Evolutionary conservation across 2,888 invertebrate species (phyloP).

Genomic region (Leucoptera coffeella): DNA sequence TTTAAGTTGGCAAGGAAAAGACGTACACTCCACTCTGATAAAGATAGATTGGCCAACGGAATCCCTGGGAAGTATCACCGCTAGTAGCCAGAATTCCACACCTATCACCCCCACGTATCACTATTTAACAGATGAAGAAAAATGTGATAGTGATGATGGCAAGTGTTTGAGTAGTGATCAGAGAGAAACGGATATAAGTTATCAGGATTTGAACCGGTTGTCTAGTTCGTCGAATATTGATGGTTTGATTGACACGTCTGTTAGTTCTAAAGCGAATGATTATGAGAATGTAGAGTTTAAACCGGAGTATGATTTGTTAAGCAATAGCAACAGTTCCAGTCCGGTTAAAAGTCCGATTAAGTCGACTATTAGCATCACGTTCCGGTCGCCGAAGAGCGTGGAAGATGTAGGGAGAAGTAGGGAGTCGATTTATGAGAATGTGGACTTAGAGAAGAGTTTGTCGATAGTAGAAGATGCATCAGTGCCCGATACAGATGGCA

Average conservation of each 20-base stretch:
- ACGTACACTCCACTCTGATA: conserved; percentile 36
- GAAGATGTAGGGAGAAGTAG: conserved; percentile 32
- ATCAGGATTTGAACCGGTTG: conserved; percentile 39
- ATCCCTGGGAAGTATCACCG: conserved; percentile 21
- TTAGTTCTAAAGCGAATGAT: conserved; percentile 21
- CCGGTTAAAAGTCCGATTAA: conserved; percentile 54
- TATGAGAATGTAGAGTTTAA: conserved; percentile 12
- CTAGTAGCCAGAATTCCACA: conserved; percentile 23
- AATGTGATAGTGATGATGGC: conserved; percentile 24
- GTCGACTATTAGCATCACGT: conserved; percentile 68
- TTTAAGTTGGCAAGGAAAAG: conserved; percentile 42
- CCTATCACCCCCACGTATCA: conserved; percentile 33
- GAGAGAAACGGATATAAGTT: conserved; percentile 37
- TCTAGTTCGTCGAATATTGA: conserved; percentile 30
- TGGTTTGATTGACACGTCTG: too few species aligned
- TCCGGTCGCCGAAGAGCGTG: conserved; percentile 53
- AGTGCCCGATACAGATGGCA: conserved; percentile 49
- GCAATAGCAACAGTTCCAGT: conserved; percentile 32
- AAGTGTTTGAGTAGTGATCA: conserved; percentile 31
- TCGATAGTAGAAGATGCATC: conserved; percentile 49
- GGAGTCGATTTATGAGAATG: conserved; percentile 55
- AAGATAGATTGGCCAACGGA: conserved; percentile 41
- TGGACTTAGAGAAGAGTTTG: conserved; percentile 38
- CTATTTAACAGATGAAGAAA: conserved; percentile 23
- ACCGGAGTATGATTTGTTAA: conserved; percentile 42